phyloP scores from a whole-genome alignment of 2,113 vertebrate genomes.

The Ondatra zibethicus region DNA sequence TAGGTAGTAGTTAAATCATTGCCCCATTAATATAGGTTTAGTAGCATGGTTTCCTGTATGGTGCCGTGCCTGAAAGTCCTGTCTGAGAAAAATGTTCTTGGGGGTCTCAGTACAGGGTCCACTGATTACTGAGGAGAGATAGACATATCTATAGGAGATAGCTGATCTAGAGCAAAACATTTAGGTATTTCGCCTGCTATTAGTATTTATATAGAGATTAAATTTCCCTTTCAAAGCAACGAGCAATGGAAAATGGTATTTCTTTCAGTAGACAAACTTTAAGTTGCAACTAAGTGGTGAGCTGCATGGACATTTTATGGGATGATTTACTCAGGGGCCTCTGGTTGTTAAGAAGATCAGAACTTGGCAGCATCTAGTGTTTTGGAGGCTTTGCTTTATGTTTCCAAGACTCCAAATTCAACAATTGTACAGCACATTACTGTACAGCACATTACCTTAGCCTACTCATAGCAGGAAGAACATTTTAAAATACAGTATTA shows the following conservation, averaged over 20 bases:
- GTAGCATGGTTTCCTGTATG: conserved; percentile 60
- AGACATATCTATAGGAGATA: neutral
- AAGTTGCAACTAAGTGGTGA: neutral
- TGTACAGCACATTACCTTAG: neutral
- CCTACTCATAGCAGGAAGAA: neutral
- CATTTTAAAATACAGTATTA: conserved; percentile 15
- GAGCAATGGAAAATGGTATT: neutral
- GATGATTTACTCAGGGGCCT: neutral
- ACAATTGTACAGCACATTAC: neutral
- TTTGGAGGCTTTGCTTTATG: neutral
- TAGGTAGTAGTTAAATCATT: conserved; percentile 76
- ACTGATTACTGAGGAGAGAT: conserved; percentile 51
- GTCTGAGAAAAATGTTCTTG: conserved; percentile 25
- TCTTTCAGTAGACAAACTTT: neutral
- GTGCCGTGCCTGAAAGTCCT: conserved; percentile 45
- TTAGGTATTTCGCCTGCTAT: neutral
- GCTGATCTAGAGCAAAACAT: neutral
- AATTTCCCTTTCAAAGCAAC: conserved; percentile 33
- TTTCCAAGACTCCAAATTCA: neutral
- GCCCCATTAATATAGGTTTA: conserved; percentile 77
- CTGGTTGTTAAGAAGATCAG: neutral
- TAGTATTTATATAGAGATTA: conserved; percentile 10
- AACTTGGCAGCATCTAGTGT: neutral
- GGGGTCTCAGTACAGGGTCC: neutral
- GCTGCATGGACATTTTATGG: neutral